phyloP scores from a whole-genome alignment of 1,140 invertebrate species.

The Monomorium pharaonis region DNA sequence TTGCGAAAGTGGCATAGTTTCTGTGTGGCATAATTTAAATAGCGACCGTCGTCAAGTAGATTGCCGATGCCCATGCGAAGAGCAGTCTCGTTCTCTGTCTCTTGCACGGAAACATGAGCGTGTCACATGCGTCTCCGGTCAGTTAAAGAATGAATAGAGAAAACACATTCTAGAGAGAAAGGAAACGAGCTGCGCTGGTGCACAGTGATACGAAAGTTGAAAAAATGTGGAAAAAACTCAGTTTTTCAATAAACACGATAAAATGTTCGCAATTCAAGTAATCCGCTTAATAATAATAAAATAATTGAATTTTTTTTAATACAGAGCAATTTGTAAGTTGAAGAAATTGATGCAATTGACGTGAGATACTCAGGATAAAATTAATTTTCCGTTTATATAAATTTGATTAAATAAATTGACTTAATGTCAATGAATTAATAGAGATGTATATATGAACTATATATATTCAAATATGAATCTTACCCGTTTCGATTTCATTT shows the following conservation, averaged over 20 bases:
- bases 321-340: background rate
- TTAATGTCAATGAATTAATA: background rate
- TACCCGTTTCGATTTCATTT: no score
- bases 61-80: conserved; percentile 39
- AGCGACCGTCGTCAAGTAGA: conserved; percentile 64
- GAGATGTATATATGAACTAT: no score
- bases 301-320: background rate
- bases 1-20: conserved; percentile 74
- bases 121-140: background rate
- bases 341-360: background rate
- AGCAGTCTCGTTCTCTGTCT: conserved; percentile 29
- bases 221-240: background rate
- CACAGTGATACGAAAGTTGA: background rate
- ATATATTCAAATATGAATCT: no score
- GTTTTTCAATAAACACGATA: background rate
- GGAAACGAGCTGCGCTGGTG: conserved; percentile 26
- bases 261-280: background rate
- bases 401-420: background rate
- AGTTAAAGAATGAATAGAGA: conserved; percentile 60
- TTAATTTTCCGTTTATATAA: background rate
- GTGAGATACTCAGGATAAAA: background rate
- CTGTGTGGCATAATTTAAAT: conserved; percentile 70
- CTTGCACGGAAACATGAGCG: background rate
- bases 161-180: conserved; percentile 58
- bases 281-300: background rate